Base-by-base conservation (phyloP, 2,113 vertebrate genomes). In the Thalassarche chlororhynchos region DNA sequence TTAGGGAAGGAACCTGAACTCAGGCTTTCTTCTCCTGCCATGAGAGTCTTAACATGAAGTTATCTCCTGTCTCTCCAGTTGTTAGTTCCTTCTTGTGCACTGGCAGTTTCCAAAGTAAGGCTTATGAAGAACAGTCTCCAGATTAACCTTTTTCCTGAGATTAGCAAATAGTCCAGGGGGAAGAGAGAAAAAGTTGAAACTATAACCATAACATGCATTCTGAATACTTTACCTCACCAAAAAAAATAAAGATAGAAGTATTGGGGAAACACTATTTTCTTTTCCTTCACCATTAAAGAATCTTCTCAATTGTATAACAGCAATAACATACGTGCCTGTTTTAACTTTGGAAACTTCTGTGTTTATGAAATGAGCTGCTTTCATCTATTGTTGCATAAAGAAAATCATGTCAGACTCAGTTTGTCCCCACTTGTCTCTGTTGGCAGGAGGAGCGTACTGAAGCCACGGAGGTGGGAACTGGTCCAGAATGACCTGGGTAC, bases 291-390 rank as follows among this genome's bases (percentile, higher is more conserved):
- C 5, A 12, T 38, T 86, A 24, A 60, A 78, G 14, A 84, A 51
- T 2, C 1, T 71, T 46, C 26, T 69, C 16, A 57, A 1, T 5
- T 40, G 2, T 31, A 1, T 44, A 17, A 34, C 2, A 47, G 3
- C 28, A 84, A 19, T 32, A 75, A 28, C 0, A 0, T 7, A 6
- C 0, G 1, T 16, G 5, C 2, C 5, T 49, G 1, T 19, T 80
- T 55, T 16, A 60, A 57, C 6, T 61, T 46, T 17, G 26, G 10
- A 65, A 75, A 64, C 1, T 2, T 70, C 10, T 55, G 61, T 38
- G 5, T 20, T 87, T 44, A 29, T 38, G 1, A 68, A 88, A 66
- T 24, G 1, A 51, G 1, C 15, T 82, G 29, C 24, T 68, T 78
- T 66, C 3, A 6, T 54, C 10, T 62, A 2, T 40, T n/a, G 2